Conservation (phyloP, 2,113 vertebrate species). For the Cyanistes caeruleus region DNA sequence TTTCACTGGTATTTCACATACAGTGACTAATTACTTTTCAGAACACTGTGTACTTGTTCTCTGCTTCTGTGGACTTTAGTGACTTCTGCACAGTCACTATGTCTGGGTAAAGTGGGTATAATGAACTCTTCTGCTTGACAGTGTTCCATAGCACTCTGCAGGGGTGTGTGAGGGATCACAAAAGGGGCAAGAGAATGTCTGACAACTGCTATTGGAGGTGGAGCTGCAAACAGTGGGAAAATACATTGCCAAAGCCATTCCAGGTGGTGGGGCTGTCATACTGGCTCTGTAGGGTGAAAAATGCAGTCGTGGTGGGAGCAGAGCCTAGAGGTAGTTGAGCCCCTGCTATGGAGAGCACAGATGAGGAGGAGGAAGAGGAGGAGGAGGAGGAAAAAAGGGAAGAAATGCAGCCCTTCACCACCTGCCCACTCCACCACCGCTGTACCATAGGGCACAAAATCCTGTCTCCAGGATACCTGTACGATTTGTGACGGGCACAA, state of each 20-base stretch:
- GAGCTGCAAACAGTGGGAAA: background rate
- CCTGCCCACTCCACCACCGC: rapidly evolving
- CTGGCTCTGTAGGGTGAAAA: background rate
- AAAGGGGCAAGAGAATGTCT: background rate
- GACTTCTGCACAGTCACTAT: slow-evolving; percentile 32
- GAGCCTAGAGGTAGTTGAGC: background rate
- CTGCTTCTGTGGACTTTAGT: slow-evolving; percentile 9
- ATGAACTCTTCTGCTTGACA: slow-evolving; percentile 26
- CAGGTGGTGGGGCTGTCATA: background rate
- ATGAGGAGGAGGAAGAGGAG: background rate
- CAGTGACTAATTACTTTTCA: slow-evolving; percentile 63
- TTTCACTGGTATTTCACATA: slow-evolving; percentile 53
- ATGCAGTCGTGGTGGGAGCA: background rate
- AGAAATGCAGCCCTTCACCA: background rate
- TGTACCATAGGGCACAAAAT: rapidly evolving
- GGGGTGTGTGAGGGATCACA: background rate
- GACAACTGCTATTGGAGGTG: background rate
- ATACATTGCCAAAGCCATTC: background rate
- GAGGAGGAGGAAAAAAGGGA: background rate
- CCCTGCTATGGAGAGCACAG: background rate
- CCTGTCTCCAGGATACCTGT: background rate
- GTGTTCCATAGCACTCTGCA: background rate
- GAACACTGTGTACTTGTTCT: slow-evolving; percentile 61
- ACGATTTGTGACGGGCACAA: background rate
- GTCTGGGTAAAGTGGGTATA: background rate